phyloP scores from a whole-genome alignment of 2,888 invertebrate species.

The Nymphalis polychloros region DNA sequence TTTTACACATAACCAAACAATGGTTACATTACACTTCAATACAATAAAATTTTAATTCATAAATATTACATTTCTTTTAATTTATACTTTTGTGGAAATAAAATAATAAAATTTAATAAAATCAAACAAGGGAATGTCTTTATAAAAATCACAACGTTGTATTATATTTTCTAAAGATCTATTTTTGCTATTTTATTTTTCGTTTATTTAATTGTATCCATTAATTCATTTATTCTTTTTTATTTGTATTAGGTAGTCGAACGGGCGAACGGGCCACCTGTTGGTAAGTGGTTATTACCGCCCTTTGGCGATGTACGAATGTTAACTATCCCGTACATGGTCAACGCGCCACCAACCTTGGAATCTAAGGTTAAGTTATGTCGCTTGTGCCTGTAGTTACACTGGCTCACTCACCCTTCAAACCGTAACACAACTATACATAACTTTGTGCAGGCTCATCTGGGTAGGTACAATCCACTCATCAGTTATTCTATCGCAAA shows the following conservation, averaged over 20 bases:
- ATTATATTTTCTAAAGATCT: slow-evolving; percentile 49
- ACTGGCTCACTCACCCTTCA: too few species aligned
- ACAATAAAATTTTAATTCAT: background rate
- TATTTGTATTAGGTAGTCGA: background rate
- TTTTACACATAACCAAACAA: background rate
- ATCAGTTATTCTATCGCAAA: too few species aligned
- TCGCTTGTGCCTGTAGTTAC: too few species aligned
- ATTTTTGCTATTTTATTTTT: slow-evolving; percentile 35
- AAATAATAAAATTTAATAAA: slow-evolving; percentile 53
- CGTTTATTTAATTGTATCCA: slow-evolving; percentile 27
- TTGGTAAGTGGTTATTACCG: too few species aligned
- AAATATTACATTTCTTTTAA: background rate
- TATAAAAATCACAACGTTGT: slow-evolving; percentile 64
- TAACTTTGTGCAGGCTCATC: too few species aligned
- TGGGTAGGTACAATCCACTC: too few species aligned
- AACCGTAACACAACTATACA: too few species aligned
- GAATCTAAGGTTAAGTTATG: too few species aligned
- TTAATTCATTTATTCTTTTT: slow-evolving; percentile 30
- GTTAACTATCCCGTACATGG: too few species aligned
- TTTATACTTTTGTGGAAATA: slow-evolving; percentile 1
- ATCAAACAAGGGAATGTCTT: slow-evolving; percentile 57
- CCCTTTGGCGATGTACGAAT: too few species aligned
- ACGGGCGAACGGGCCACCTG: too few species aligned
- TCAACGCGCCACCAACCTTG: too few species aligned
- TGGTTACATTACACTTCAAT: background rate